Evolutionary conservation across 2,797 vertebrate genomes (phyloP).

Genomic region (Galago senegalensis): DNA sequence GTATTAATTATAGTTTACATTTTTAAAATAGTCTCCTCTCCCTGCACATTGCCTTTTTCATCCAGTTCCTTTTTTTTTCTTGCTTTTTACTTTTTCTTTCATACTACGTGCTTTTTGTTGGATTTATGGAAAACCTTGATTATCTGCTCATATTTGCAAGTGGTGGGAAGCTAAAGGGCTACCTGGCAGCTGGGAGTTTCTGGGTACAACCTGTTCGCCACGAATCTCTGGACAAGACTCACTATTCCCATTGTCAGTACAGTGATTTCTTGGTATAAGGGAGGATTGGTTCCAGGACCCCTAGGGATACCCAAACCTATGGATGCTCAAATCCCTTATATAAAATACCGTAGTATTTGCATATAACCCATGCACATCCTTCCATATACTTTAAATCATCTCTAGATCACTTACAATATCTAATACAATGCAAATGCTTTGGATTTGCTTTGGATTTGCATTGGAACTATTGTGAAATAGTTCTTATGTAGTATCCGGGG

Average conservation of each 20-base stretch:
- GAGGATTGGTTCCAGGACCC: neutral
- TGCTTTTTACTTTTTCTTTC: neutral
- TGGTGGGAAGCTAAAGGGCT: neutral
- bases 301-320: neutral
- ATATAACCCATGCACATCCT: neutral
- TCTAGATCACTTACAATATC: neutral
- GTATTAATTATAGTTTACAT: neutral
- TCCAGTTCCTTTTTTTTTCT: neutral
- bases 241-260: neutral
- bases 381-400: neutral
- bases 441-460: no score
- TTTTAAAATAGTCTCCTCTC: neutral
- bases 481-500: neutral
- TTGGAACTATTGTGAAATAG: neutral
- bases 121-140: conserved; percentile 27
- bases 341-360: neutral
- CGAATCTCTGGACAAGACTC: neutral
- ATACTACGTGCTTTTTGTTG: neutral
- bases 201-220: neutral
- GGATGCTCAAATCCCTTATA: neutral
- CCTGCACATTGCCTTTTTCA: neutral
- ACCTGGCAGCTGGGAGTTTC: neutral
- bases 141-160: neutral
- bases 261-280: neutral
- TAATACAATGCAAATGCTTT: neutral